Conservation (phyloP, 2,797 vertebrate species). For the Eurystomus glaucurus region DNA sequence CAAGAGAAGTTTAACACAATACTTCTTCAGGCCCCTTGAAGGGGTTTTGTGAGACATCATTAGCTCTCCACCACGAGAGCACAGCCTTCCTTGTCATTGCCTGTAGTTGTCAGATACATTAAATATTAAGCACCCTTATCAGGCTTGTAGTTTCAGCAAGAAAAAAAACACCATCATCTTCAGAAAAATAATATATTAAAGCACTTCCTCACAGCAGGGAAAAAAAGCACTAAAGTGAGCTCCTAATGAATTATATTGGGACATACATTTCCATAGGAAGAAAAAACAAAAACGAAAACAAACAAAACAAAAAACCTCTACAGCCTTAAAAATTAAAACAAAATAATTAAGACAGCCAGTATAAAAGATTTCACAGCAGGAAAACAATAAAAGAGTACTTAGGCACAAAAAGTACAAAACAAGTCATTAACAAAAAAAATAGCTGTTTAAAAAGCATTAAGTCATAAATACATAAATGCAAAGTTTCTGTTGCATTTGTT, state of each 20-base stretch:
- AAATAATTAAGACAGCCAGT: background rate
- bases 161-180: background rate
- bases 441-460: slow-evolving; percentile 1
- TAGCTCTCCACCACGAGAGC: background rate
- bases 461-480: background rate
- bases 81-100: background rate
- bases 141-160: background rate
- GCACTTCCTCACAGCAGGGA: background rate
- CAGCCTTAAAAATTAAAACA: slow-evolving; percentile 17
- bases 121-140: background rate
- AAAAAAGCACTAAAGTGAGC: background rate
- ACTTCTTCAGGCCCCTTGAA: background rate
- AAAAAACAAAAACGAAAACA: background rate
- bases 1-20: accelerated
- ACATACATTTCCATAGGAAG: background rate
- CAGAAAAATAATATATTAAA: slow-evolving; percentile 47
- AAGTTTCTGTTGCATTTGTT: background rate
- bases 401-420: slow-evolving; percentile 14
- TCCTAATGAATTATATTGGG: background rate
- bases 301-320: background rate
- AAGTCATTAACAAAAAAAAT: slow-evolving; percentile 5
- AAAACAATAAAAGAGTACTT: slow-evolving; percentile 28
- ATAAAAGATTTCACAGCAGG: slow-evolving; percentile 29
- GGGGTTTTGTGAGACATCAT: background rate
- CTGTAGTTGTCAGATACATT: background rate